phyloP scores from a whole-genome alignment of 1,140 invertebrate species.

The Musca domestica region DNA sequence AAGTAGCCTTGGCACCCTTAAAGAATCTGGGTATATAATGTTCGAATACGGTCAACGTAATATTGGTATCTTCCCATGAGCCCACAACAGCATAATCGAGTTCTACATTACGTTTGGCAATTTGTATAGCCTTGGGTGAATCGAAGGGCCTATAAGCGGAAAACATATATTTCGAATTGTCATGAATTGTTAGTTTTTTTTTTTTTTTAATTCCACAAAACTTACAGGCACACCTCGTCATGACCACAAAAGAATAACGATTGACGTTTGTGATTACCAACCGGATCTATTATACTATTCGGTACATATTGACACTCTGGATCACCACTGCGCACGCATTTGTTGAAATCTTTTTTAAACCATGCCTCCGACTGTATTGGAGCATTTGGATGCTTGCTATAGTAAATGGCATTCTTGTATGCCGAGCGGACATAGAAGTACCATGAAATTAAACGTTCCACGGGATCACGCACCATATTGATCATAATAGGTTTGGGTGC shows the following conservation, averaged over 20 bases:
- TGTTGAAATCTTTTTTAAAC: slow-evolving; percentile 86
- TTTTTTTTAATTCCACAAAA: slow-evolving; percentile 19
- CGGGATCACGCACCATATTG: slow-evolving; percentile 80
- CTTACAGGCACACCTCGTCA: slow-evolving; percentile 78
- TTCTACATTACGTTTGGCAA: slow-evolving; percentile 78
- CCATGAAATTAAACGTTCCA: slow-evolving; percentile 82
- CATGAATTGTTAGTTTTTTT: background rate
- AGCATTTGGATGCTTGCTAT: slow-evolving; percentile 77
- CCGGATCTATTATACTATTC: slow-evolving; percentile 74
- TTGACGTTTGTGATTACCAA: slow-evolving; percentile 75
- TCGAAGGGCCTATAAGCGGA: slow-evolving; percentile 75
- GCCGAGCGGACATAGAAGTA: slow-evolving; percentile 77
- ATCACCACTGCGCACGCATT: slow-evolving; percentile 77
- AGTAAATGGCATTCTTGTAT: slow-evolving; percentile 83
- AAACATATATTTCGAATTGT: slow-evolving; percentile 53
- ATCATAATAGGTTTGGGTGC: slow-evolving; percentile 81
- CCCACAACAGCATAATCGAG: slow-evolving; percentile 83
- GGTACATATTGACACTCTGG: slow-evolving; percentile 79
- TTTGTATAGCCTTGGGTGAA: slow-evolving; percentile 71
- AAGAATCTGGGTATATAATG: slow-evolving; percentile 82
- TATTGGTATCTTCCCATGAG: slow-evolving; percentile 80
- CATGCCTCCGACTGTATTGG: slow-evolving; percentile 77
- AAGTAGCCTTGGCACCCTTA: slow-evolving; percentile 61
- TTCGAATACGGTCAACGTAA: slow-evolving; percentile 77
- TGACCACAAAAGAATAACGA: slow-evolving; percentile 87